Evolutionary conservation across 2,888 invertebrate species (phyloP).

Genomic region (Tachystola acroxantha): DNA sequence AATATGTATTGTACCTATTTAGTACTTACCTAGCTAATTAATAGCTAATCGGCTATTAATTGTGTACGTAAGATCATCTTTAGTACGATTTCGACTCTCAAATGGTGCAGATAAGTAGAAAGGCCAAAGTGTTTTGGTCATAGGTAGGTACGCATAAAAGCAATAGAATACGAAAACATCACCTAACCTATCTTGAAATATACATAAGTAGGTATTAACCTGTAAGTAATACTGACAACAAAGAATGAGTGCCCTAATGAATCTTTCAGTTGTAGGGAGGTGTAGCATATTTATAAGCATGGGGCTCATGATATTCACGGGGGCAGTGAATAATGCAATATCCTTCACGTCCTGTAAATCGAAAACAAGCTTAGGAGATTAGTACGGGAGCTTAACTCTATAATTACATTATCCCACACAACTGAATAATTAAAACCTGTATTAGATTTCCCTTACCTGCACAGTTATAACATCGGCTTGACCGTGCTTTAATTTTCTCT

Average conservation of each 20-base stretch:
- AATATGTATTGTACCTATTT: too few species aligned
- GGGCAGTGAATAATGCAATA: slow-evolving; percentile 76
- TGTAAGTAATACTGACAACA: slow-evolving; percentile 81
- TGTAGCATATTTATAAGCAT: slow-evolving; percentile 80
- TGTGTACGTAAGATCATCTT: too few species aligned
- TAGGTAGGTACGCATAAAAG: too few species aligned
- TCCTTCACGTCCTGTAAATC: slow-evolving; percentile 58
- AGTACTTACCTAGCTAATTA: too few species aligned
- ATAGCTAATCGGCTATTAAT: too few species aligned
- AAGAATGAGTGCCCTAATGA: slow-evolving; percentile 80
- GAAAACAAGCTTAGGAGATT: background rate
- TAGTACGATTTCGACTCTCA: too few species aligned
- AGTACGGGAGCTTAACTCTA: background rate
- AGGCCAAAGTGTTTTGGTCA: too few species aligned
- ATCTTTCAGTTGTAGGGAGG: slow-evolving; percentile 78
- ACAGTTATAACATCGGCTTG: slow-evolving; percentile 76
- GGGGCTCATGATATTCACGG: slow-evolving; percentile 69
- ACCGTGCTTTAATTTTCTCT: slow-evolving; percentile 73
- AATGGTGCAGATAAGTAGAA: too few species aligned
- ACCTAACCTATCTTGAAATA: too few species aligned
- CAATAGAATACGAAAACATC: too few species aligned
- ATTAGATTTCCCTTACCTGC: slow-evolving; percentile 41
- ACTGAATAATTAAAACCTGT: background rate
- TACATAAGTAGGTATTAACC: too few species aligned
- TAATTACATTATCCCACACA: background rate